A percentile compares a stretch with the other conserved stretches of the same genome.
phyloP scores from a whole-genome alignment of 2,888 invertebrate genomes.

The Hirtodrosophila duncani region DNA sequence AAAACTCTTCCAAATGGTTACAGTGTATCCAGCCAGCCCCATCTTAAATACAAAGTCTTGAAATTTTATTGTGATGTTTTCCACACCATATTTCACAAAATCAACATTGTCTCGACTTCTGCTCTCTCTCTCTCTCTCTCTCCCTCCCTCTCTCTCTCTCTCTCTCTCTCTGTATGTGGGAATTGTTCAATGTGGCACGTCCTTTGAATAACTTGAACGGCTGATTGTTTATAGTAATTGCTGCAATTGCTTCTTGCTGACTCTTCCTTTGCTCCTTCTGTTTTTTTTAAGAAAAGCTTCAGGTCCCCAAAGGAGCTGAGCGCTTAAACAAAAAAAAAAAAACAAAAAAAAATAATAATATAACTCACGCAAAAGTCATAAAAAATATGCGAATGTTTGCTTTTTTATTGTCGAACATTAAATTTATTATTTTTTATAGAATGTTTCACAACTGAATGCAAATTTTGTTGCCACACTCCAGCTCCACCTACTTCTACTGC shows the following conservation, averaged over 20 bases:
- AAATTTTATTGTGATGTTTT: too few species aligned
- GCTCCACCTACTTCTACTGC: not conserved
- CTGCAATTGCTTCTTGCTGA: constrained; percentile 62
- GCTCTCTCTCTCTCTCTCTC: not conserved
- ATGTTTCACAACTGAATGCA: constrained; percentile 72
- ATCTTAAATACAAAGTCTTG: too few species aligned
- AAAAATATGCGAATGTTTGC: constrained; percentile 59
- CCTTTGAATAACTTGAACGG: constrained; percentile 40
- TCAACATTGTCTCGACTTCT: constrained; percentile 42
- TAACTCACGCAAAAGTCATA: constrained; percentile 64
- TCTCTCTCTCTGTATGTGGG: too few species aligned
- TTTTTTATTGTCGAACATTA: constrained; percentile 70
- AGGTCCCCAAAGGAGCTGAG: not conserved
- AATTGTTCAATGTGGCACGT: constrained; percentile 23
- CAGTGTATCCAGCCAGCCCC: too few species aligned
- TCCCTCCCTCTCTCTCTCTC: too few species aligned
- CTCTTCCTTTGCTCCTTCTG: too few species aligned
- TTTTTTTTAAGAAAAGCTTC: too few species aligned
- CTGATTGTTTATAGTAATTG: constrained; percentile 67
- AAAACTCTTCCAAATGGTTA: too few species aligned
- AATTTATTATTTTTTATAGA: constrained; percentile 73
- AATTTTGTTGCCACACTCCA: constrained; percentile 36
- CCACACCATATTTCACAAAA: constrained; percentile 3
- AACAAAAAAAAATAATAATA: constrained; percentile 15
- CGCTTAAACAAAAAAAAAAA: constrained; percentile 10